Percentiles rank a stretch among this genome's conserved stretches.
Conservation (phyloP, 2,113 vertebrate genomes). For the Mugil cephalus region DNA sequence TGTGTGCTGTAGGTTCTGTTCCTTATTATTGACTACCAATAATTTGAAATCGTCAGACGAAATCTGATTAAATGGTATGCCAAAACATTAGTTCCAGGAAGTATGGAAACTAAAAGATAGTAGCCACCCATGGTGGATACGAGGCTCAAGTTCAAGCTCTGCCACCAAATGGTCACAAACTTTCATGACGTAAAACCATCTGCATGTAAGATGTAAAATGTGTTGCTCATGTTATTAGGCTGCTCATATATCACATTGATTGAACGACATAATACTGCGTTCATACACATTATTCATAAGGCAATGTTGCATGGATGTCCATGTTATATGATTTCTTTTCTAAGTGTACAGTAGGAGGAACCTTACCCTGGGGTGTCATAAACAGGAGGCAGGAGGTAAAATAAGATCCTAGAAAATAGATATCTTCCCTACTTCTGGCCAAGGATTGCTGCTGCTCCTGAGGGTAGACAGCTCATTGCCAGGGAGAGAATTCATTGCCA, state of each 20-base stretch:
- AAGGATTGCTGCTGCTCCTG: slow-evolving; percentile 43
- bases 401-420: slow-evolving; percentile 41
- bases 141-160: too few relatives aligned
- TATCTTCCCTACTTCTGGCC: slow-evolving; percentile 12
- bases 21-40: too few relatives aligned
- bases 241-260: too few relatives aligned
- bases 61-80: too few relatives aligned
- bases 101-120: too few relatives aligned
- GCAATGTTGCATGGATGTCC: neutral
- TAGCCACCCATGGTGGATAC: too few relatives aligned
- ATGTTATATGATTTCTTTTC: neutral
- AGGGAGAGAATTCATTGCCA: slow-evolving; percentile 53
- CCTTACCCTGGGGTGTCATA: slow-evolving; percentile 24
- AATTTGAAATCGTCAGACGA: too few relatives aligned
- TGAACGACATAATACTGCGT: neutral
- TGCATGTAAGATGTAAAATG: neutral
- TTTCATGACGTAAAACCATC: too few relatives aligned
- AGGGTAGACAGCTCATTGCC: slow-evolving; percentile 48
- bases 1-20: too few relatives aligned
- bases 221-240: neutral
- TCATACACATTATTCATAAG: neutral
- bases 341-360: neutral
- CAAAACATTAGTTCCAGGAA: too few relatives aligned
- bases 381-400: slow-evolving; percentile 20
- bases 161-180: too few relatives aligned